Evolutionary conservation across 1,140 invertebrate species (phyloP).

Genomic region (Hesperophylax magnus): DNA sequence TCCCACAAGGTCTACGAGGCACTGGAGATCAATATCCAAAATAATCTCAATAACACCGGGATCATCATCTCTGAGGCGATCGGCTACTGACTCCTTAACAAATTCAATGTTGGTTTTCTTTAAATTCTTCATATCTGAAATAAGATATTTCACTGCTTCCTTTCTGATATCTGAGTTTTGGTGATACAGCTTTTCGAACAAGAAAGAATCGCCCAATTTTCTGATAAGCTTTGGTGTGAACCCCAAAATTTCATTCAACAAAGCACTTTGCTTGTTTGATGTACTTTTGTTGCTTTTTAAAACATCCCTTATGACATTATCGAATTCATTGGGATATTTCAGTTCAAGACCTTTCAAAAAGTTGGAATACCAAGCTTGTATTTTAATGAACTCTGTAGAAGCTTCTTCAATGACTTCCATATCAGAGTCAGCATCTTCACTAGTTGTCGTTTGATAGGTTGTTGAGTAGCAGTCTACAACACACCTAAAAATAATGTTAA

Average conservation of each 20-base stretch:
- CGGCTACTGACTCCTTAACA: constrained; percentile 71
- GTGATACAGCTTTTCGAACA: constrained; percentile 80
- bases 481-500: constrained; percentile 63
- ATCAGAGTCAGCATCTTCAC: constrained; percentile 63
- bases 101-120: constrained; percentile 69
- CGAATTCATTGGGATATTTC: constrained; percentile 78
- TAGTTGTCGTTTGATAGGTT: constrained; percentile 48
- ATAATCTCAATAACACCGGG: constrained; percentile 69
- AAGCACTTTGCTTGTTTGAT: constrained; percentile 56
- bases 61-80: constrained; percentile 74
- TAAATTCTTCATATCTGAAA: constrained; percentile 68
- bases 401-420: constrained; percentile 66
- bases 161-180: constrained; percentile 73
- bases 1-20: constrained; percentile 65
- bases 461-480: constrained; percentile 63
- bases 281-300: constrained; percentile 63
- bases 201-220: constrained; percentile 69
- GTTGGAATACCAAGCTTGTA: constrained; percentile 65
- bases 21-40: constrained; percentile 64
- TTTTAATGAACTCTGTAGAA: constrained; percentile 55
- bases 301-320: constrained; percentile 71
- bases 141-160: constrained; percentile 74
- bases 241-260: constrained; percentile 65
- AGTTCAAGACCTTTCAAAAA: constrained; percentile 72
- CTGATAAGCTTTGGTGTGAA: constrained; percentile 71